Percentiles rank a stretch among this genome's conserved stretches.
Conservation (phyloP, 2,797 vertebrate genomes). For the Pseudochirops cupreus region DNA sequence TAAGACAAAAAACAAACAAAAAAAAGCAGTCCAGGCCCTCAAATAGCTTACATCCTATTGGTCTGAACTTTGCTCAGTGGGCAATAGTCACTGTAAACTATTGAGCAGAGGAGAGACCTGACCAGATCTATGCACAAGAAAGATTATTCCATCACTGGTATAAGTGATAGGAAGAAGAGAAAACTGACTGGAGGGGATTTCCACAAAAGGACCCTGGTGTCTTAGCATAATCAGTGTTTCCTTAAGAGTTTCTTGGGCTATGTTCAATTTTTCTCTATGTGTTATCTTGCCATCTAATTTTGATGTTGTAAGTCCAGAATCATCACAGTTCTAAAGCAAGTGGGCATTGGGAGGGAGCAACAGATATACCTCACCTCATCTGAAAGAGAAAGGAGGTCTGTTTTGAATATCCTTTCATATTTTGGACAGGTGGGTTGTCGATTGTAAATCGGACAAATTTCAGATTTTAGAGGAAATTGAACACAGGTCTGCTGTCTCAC, state of each 20-base stretch:
- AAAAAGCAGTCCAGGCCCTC: too few relatives aligned
- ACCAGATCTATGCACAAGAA: too few relatives aligned
- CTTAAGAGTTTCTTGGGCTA: constrained; percentile 57
- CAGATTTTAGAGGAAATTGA: constrained; percentile 65
- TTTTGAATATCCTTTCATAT: constrained; percentile 72
- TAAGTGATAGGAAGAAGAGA: too few relatives aligned
- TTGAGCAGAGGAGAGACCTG: too few relatives aligned
- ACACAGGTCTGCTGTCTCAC: constrained; percentile 40
- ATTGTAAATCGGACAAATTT: constrained; percentile 46
- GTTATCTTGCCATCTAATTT: constrained; percentile 65
- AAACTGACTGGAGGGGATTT: too few relatives aligned
- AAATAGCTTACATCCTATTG: too few relatives aligned
- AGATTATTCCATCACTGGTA: too few relatives aligned
- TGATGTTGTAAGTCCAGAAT: constrained; percentile 40
- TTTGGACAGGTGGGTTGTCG: constrained; percentile 62
- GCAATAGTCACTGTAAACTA: too few relatives aligned
- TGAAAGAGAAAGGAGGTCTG: constrained; percentile 58
- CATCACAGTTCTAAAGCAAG: constrained; percentile 19
- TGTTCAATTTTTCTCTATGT: constrained; percentile 59
- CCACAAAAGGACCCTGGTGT: constrained; percentile 45
- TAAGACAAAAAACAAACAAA: too few relatives aligned
- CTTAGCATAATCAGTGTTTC: constrained; percentile 47
- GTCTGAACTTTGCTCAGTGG: too few relatives aligned
- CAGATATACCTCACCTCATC: constrained; percentile 11
- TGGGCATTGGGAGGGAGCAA: neutral